Conservation (phyloP, 2,113 vertebrate species). For the Raja brachyura region DNA sequence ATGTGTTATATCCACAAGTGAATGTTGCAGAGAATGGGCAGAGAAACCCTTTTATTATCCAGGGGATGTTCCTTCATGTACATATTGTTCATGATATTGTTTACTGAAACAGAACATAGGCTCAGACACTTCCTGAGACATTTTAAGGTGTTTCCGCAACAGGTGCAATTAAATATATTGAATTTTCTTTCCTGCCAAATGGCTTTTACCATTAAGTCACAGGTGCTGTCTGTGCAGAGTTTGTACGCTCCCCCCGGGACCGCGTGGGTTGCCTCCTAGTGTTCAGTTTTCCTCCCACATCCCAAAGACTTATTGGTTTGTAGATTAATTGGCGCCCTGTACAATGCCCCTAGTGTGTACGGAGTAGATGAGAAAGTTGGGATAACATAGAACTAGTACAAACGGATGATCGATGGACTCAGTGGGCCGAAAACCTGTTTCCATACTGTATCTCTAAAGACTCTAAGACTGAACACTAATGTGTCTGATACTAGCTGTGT, state of each 20-base stretch:
- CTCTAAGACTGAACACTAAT: neutral
- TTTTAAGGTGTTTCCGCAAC: neutral
- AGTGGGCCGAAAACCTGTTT: too few relatives aligned
- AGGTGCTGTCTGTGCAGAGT: too few relatives aligned
- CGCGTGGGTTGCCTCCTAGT: too few relatives aligned
- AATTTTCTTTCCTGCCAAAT: neutral
- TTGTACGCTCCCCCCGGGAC: too few relatives aligned
- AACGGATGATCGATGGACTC: too few relatives aligned
- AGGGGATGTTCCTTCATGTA: neutral
- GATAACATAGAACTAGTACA: too few relatives aligned
- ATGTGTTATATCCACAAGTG: neutral
- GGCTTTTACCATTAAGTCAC: neutral
- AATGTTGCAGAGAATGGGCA: neutral
- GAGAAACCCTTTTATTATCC: constrained; percentile 21
- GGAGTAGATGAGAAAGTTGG: too few relatives aligned
- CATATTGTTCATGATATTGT: neutral
- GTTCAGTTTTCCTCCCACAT: too few relatives aligned
- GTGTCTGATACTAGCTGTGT: neutral
- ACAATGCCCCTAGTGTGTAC: too few relatives aligned
- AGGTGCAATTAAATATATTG: constrained; percentile 24
- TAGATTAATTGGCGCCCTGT: too few relatives aligned
- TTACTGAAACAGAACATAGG: neutral
- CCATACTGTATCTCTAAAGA: too few relatives aligned
- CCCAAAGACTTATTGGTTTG: too few relatives aligned
- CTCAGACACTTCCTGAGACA: neutral